These are phyloP conservation scores for Alouatta palliata DNA, from an alignment of 2,113 vertebrate genomes.

Conservation along the genomic window DNA sequence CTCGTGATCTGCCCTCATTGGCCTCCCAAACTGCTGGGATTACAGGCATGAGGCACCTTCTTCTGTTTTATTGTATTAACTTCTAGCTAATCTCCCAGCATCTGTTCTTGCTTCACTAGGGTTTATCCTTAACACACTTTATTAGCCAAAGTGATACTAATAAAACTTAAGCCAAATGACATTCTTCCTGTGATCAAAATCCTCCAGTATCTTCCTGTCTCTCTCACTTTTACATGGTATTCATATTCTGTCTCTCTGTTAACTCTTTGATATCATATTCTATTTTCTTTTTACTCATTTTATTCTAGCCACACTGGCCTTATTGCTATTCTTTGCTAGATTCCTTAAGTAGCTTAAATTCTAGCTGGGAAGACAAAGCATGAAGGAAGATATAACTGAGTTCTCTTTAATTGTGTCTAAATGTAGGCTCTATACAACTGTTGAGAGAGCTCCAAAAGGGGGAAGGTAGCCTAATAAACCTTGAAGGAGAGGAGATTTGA, in stretches of 20 bases:
- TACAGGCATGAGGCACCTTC: background rate
- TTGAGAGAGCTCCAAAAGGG: background rate
- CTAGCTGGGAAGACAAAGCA: background rate
- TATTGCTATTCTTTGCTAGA: background rate
- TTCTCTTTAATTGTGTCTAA: background rate
- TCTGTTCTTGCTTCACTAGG: background rate
- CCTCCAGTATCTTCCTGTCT: background rate
- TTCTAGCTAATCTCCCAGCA: background rate
- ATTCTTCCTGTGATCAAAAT: background rate
- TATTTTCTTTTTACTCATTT: background rate
- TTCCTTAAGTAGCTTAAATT: constrained; percentile 26
- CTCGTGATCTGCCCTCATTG: no score
- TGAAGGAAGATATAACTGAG: constrained; percentile 10
- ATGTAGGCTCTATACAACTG: background rate
- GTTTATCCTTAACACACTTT: background rate
- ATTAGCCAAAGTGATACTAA: background rate
- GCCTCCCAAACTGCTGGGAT: no score
- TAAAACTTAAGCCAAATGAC: background rate
- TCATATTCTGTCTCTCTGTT: background rate
- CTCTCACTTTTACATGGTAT: background rate
- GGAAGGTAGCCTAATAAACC: background rate
- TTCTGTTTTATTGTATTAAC: background rate
- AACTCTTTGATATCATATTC: background rate
- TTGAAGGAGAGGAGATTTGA: background rate
- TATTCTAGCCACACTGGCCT: background rate